These are phyloP conservation scores for Prionace glauca DNA, from an alignment of 2,797 vertebrate species.

Conservation along the genomic window DNA sequence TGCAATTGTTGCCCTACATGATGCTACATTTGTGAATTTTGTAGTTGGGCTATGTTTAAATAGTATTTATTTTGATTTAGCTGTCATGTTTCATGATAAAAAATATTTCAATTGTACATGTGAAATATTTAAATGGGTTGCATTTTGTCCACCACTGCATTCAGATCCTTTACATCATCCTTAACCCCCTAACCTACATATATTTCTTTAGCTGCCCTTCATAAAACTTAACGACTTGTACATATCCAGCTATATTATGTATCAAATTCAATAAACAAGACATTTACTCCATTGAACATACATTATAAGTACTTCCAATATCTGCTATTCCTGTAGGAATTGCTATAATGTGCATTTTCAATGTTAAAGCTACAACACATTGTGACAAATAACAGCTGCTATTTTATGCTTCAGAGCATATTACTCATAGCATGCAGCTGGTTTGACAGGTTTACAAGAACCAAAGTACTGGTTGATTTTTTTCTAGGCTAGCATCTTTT, in stretches of 20 bases:
- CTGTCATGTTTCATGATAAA: too few relatives aligned
- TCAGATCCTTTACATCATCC: neutral
- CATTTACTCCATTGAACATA: neutral
- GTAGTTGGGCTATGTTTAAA: neutral
- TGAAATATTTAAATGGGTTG: neutral
- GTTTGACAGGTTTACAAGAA: neutral
- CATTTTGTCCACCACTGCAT: neutral
- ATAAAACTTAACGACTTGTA: neutral
- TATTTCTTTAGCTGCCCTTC: neutral
- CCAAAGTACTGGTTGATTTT: neutral
- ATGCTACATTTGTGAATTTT: neutral
- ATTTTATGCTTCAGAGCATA: neutral
- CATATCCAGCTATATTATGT: neutral
- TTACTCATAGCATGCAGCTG: neutral
- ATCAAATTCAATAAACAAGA: neutral
- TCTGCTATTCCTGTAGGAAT: neutral
- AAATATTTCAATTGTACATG: neutral
- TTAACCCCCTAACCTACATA: neutral
- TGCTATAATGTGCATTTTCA: neutral
- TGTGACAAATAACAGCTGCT: neutral
- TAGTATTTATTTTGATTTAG: neutral
- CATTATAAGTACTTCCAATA: neutral
- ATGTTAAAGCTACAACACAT: neutral
- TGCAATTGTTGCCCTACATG: neutral
- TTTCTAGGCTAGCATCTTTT: neutral